Evolutionary conservation across 2,888 invertebrate genomes (phyloP), one percentile per base, ranked within the genome.

Genomic region (Drosophila phalerata): DNA sequence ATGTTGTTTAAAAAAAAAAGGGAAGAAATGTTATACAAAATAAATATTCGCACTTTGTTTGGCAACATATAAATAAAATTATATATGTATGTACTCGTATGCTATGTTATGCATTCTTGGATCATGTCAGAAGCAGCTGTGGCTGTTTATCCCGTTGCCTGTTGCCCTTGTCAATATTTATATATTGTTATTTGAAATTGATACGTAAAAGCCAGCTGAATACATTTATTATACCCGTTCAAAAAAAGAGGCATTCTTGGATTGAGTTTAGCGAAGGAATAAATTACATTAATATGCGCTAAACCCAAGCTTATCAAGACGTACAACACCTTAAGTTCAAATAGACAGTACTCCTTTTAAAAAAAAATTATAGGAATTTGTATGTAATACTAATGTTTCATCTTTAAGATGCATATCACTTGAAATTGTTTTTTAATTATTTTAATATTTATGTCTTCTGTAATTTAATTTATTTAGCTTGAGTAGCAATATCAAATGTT

Each of bases 161-260:
- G 68, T 49, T 53, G 72, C 82, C 84, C 86, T 73, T 83, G 88
- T 83, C 87, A 77, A 88, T 88, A 83, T 88, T 86, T 83, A 77
- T 83, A 80, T 72, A 69, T 73, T 88, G 80, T 83, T 88, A 57
- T 85, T 69, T 63, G 65, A 69, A 69, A 72, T 77, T 77, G 79
- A 77, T 77, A 77, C 79, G 79, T 79, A 75, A 63, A 79, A 65
- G 64, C 76, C 57, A 34, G 62, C 69, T 52, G 53, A 58, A 69
- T 69, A 63, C 66, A 75, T 77, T 62, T 75, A 79, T 75, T 69
- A 75, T 60, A 60, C 65, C 60, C 75, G 34, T 61, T 55, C 60
- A 63, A 30, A 60, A 57, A 51, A 49, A 17, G 43, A 51, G 42
- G 49, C 47, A 42, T 57, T 38, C 60, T 45, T 49, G 45, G 32